These are phyloP conservation scores for Pteropus alecto DNA, from an alignment of 2,113 vertebrate genomes.

Conservation along the genomic window DNA sequence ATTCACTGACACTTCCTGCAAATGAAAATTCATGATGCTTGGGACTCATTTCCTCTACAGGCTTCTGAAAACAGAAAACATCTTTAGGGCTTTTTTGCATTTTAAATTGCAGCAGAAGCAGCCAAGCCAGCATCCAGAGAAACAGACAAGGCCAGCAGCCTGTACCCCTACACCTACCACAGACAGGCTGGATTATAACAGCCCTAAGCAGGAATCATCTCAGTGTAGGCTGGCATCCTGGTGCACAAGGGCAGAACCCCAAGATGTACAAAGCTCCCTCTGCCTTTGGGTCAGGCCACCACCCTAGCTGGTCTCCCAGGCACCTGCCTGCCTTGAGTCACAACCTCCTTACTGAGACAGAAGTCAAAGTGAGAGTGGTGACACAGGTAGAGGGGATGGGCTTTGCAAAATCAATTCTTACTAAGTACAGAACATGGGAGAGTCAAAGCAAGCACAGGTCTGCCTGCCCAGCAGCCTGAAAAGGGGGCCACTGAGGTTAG, in stretches of 20 bases:
- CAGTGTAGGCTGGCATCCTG: not conserved
- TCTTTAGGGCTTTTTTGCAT: slow-evolving; percentile 57
- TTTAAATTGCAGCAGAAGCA: slow-evolving; percentile 64
- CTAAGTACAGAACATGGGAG: not conserved
- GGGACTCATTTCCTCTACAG: slow-evolving; percentile 62
- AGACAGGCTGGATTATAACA: not conserved
- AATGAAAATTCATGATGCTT: slow-evolving; percentile 75
- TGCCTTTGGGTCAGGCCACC: not conserved
- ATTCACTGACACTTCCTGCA: slow-evolving; percentile 74
- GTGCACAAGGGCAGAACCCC: not conserved
- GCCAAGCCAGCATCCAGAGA: slow-evolving; percentile 57
- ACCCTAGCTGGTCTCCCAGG: not conserved
- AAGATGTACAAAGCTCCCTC: not conserved
- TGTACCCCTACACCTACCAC: slow-evolving; percentile 39
- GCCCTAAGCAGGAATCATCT: slow-evolving; percentile 30
- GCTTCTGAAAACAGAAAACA: slow-evolving; percentile 74
- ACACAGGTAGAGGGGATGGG: not conserved
- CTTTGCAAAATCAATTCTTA: slow-evolving; percentile 34
- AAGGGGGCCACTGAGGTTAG: not conserved
- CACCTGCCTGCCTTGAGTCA: not conserved
- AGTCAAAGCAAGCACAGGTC: slow-evolving; percentile 25
- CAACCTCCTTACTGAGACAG: not conserved
- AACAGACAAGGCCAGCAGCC: not conserved
- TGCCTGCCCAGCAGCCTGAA: not conserved
- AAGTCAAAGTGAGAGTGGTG: not conserved